These are phyloP conservation scores for Pelusios castaneus DNA, from an alignment of 2,113 vertebrate genomes.

Conservation along the genomic window DNA sequence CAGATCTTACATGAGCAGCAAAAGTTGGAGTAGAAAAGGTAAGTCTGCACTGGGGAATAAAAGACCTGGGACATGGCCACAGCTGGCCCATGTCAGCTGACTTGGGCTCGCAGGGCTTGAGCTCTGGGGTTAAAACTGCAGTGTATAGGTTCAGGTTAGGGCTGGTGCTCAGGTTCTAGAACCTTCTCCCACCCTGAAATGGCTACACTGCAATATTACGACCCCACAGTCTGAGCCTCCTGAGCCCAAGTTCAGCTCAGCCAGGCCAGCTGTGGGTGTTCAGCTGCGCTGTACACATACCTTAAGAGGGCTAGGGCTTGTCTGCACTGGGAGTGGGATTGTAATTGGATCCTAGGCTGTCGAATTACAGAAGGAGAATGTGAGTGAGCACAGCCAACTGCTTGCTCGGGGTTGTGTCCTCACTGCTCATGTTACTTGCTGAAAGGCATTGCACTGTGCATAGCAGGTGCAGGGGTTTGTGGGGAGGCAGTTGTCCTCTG, in stretches of 20 bases:
- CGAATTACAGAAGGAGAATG: no score
- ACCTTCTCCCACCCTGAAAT: not conserved
- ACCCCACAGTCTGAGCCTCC: not conserved
- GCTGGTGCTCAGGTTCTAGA: not conserved
- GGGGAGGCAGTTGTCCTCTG: no score
- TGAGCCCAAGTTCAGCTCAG: not conserved
- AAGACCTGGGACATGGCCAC: not conserved
- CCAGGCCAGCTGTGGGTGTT: not conserved
- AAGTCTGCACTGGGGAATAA: no score
- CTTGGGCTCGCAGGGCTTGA: not conserved
- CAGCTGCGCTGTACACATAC: not conserved
- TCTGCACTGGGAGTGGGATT: no score
- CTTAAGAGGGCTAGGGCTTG: not conserved
- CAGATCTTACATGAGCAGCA: not conserved
- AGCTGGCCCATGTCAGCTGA: no score
- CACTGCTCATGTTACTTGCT: no score
- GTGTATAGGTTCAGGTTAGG: not conserved
- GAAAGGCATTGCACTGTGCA: no score
- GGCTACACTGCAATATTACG: not conserved
- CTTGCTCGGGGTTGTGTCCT: no score
- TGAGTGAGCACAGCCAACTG: no score
- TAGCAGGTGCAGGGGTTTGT: no score
- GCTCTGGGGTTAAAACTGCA: not conserved
- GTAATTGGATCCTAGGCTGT: no score
- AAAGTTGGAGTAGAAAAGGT: not conserved